Conservation (phyloP, 2,888 invertebrate species). For the Bellardia pandia region DNA sequence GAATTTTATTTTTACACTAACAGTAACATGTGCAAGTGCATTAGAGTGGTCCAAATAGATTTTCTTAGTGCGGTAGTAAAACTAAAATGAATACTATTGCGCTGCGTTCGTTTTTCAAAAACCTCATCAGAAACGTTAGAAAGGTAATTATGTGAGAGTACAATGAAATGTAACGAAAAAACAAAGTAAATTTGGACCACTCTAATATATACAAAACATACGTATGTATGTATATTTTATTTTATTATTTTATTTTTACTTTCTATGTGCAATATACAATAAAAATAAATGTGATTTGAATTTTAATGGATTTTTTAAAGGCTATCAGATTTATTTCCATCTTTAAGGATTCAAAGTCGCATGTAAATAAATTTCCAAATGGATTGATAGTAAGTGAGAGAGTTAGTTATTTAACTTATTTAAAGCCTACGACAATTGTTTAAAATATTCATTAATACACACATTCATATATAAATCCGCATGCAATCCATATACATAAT, state of each 20-base stretch:
- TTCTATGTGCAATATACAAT: conserved; percentile 7
- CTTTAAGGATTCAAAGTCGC: conserved; percentile 41
- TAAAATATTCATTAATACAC: not conserved
- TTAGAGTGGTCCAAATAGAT: too few relatives aligned
- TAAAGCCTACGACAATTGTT: conserved; percentile 18
- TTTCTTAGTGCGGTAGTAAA: too few relatives aligned
- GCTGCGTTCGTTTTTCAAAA: too few relatives aligned
- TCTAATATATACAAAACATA: not conserved
- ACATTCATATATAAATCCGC: not conserved
- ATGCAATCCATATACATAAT: not conserved
- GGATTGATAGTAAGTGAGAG: conserved; percentile 28
- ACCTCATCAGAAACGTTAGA: too few relatives aligned
- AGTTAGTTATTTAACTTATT: conserved; percentile 27
- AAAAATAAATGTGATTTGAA: conserved; percentile 56
- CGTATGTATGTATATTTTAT: not conserved
- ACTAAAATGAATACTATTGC: too few relatives aligned
- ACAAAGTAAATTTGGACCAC: too few relatives aligned
- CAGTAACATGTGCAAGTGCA: too few relatives aligned
- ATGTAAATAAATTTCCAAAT: conserved; percentile 43
- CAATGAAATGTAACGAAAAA: too few relatives aligned
- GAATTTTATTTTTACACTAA: conserved; percentile 27
- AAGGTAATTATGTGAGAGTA: too few relatives aligned
- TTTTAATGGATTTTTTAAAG: conserved; percentile 46
- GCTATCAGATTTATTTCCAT: conserved; percentile 36
- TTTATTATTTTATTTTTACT: not conserved